Evolutionary conservation across 2,113 vertebrate genomes (phyloP).

Genomic region (Suncus etruscus): DNA sequence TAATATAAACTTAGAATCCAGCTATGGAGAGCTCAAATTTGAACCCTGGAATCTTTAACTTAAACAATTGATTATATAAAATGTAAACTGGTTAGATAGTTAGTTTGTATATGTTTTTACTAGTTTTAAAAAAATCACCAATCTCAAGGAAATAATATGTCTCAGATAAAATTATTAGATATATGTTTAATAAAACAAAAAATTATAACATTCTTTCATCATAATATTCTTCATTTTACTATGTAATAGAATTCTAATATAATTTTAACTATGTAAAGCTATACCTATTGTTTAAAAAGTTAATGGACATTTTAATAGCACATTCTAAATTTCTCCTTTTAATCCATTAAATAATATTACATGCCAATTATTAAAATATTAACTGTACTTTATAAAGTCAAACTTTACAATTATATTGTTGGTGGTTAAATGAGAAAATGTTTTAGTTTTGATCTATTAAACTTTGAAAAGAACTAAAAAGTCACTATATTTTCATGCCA

Average conservation of each 20-base stretch:
- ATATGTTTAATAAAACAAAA: slow-evolving; percentile 55
- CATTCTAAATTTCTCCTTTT: background rate
- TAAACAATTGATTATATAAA: slow-evolving; percentile 68
- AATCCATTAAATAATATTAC: background rate
- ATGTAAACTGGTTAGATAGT: slow-evolving; percentile 42
- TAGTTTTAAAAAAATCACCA: slow-evolving; percentile 46
- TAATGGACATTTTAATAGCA: background rate
- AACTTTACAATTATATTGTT: slow-evolving; percentile 9
- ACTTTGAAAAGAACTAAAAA: background rate
- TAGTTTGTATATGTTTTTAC: slow-evolving; percentile 44
- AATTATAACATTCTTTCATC: slow-evolving; percentile 70
- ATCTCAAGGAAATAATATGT: background rate
- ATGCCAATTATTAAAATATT: background rate
- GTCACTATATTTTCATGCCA: background rate
- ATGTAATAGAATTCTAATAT: background rate
- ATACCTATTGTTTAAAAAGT: background rate
- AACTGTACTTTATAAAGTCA: background rate
- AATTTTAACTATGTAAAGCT: too few relatives aligned
- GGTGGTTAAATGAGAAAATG: background rate
- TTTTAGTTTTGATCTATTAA: background rate
- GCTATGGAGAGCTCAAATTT: background rate
- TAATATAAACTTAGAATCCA: background rate
- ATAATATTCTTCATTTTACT: slow-evolving; percentile 34
- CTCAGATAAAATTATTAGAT: slow-evolving; percentile 13
- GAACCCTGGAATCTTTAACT: background rate